A percentile compares a stretch with the other conserved stretches of the same genome.
phyloP scores from a whole-genome alignment of 2,797 vertebrate genomes.

The Buceros bicornis region DNA sequence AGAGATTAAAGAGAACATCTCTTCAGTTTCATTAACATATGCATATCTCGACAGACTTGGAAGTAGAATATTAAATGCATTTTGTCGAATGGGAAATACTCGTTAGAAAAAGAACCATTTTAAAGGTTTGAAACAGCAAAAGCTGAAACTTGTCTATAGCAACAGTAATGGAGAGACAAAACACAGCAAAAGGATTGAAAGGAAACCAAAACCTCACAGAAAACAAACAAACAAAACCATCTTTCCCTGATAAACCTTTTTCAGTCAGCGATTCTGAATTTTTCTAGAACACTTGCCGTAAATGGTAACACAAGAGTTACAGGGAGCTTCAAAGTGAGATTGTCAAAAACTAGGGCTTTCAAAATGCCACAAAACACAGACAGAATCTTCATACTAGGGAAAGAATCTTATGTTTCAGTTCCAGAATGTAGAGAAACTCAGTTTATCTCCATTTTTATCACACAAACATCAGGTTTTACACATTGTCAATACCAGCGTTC shows the following conservation, averaged over 20 bases:
- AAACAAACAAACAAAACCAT: background rate
- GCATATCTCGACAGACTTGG: conserved; percentile 72
- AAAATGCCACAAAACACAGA: background rate
- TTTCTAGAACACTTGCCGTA: background rate
- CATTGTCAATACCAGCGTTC: background rate
- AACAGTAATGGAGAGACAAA: conserved; percentile 10
- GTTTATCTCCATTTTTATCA: background rate
- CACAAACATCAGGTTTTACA: background rate
- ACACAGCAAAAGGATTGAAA: conserved; percentile 23
- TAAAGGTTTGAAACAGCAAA: conserved; percentile 66
- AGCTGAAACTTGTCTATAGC: conserved; percentile 39
- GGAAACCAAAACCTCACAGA: conserved; percentile 23
- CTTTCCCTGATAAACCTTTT: background rate
- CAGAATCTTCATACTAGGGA: background rate
- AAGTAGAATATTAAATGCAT: conserved; percentile 71
- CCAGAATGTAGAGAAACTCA: background rate
- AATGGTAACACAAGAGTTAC: background rate
- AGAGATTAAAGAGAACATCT: conserved; percentile 52
- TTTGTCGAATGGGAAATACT: conserved; percentile 63
- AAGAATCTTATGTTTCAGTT: background rate
- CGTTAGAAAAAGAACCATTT: conserved; percentile 73
- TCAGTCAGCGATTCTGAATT: background rate
- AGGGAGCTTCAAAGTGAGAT: background rate
- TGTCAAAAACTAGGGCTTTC: background rate
- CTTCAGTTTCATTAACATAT: conserved; percentile 63